Percentiles rank a stretch among this genome's conserved stretches.
These are phyloP conservation scores for Prolemur simus DNA, from an alignment of 2,113 vertebrate genomes.

Conservation along the genomic window DNA sequence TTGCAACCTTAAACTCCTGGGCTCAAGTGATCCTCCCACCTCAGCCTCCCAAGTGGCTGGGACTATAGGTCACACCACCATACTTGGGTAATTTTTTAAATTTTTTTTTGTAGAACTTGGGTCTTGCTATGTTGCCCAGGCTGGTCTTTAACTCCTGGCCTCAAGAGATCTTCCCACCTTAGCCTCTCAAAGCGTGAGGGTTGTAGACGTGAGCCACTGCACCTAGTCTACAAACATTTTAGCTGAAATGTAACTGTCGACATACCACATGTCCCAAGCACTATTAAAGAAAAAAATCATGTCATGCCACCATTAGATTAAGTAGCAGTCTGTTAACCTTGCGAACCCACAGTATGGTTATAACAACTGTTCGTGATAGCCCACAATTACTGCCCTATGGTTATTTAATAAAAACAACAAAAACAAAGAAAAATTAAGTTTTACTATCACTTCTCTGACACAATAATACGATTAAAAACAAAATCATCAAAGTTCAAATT, in stretches of 20 bases:
- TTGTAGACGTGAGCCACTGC: too few species aligned
- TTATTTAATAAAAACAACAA: neutral
- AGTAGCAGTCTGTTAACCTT: neutral
- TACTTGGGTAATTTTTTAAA: too few species aligned
- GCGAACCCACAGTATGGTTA: neutral
- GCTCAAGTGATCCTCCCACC: too few species aligned
- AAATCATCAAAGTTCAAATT: neutral
- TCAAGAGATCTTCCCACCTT: too few species aligned
- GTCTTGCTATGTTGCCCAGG: too few species aligned
- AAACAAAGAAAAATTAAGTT: neutral
- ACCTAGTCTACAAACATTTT: neutral
- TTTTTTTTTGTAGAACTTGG: too few species aligned
- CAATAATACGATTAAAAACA: neutral
- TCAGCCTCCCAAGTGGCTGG: too few species aligned
- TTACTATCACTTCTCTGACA: neutral
- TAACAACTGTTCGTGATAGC: neutral
- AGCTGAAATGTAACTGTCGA: neutral
- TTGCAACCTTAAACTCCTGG: too few species aligned
- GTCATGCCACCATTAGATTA: neutral
- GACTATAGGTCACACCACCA: too few species aligned
- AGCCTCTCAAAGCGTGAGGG: too few species aligned
- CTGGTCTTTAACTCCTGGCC: too few species aligned
- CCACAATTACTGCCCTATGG: neutral
- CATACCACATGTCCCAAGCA: neutral
- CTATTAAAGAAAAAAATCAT: fast-evolving